phyloP scores from a whole-genome alignment of 2,888 invertebrate species.

The Bruchidius siliquastri region DNA sequence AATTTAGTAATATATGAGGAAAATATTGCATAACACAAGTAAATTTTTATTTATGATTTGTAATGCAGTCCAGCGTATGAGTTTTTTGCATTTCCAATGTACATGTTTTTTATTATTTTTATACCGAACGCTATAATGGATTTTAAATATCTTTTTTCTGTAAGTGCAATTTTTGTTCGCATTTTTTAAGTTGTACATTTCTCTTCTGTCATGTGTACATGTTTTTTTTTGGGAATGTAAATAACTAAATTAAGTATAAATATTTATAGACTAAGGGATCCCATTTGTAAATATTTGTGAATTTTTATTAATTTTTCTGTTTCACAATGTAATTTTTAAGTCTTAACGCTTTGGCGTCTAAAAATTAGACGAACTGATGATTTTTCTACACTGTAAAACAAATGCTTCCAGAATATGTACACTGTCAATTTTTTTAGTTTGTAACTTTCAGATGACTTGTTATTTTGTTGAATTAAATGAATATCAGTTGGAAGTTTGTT shows the following conservation, averaged over 20 bases:
- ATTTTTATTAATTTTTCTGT: conserved; percentile 40
- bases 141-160: conserved; percentile 16
- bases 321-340: conserved; percentile 40
- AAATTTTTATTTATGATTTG: conserved; percentile 21
- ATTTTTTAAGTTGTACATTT: conserved; percentile 27
- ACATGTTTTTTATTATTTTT: conserved; percentile 25
- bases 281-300: conserved; percentile 44
- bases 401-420: conserved; percentile 46
- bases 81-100: conserved; percentile 36
- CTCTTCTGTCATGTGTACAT: conserved; percentile 22
- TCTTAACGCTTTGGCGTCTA: conserved; percentile 38
- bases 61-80: conserved; percentile 21
- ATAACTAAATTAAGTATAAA: conserved; percentile 35
- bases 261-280: conserved; percentile 31
- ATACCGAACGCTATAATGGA: conserved; percentile 13
- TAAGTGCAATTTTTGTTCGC: conserved; percentile 24
- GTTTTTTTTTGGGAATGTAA: conserved; percentile 34
- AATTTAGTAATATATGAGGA: conserved; percentile 3
- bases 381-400: conserved; percentile 43
- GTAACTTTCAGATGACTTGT: conserved; percentile 45
- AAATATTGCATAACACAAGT: conserved; percentile 5
- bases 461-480: conserved; percentile 49
- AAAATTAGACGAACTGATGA: conserved; percentile 42
- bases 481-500: conserved; percentile 41
- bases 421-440: conserved; percentile 47